Evolutionary conservation across 1,140 invertebrate species (phyloP).

Genomic region (Ostrea denselamellosa): DNA sequence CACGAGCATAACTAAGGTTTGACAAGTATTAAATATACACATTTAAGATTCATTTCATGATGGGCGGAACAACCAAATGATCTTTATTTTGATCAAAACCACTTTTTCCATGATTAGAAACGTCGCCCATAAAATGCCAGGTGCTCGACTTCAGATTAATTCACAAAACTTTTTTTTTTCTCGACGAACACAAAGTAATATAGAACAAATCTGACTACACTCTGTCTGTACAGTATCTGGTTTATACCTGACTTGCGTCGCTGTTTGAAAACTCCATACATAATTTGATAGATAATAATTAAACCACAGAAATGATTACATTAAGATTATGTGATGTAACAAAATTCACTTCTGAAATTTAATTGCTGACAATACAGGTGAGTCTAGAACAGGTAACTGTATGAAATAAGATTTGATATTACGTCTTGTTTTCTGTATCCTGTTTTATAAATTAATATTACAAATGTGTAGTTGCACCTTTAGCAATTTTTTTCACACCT

Average conservation of each 20-base stretch:
- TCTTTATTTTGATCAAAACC: neutral
- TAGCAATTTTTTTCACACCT: too few relatives aligned
- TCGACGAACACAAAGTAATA: neutral
- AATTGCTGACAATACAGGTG: neutral
- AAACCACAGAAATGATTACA: neutral
- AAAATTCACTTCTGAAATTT: conserved; percentile 7
- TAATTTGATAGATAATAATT: neutral
- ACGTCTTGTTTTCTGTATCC: neutral
- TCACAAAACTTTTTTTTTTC: neutral
- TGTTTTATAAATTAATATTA: neutral
- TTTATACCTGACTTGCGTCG: neutral
- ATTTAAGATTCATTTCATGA: neutral
- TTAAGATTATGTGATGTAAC: neutral
- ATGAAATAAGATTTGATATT: too few relatives aligned
- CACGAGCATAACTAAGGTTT: neutral
- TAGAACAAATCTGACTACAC: neutral
- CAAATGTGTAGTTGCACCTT: too few relatives aligned
- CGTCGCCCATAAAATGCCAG: neutral
- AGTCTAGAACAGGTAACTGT: neutral
- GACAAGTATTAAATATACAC: neutral
- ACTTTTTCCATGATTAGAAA: neutral
- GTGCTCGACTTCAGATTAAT: neutral
- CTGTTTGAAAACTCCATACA: neutral
- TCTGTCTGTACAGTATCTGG: neutral
- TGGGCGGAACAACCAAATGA: neutral